Evolutionary conservation across 2,888 invertebrate species (phyloP), one percentile per base, ranked within the genome.

Genomic region (Nineta flava): DNA sequence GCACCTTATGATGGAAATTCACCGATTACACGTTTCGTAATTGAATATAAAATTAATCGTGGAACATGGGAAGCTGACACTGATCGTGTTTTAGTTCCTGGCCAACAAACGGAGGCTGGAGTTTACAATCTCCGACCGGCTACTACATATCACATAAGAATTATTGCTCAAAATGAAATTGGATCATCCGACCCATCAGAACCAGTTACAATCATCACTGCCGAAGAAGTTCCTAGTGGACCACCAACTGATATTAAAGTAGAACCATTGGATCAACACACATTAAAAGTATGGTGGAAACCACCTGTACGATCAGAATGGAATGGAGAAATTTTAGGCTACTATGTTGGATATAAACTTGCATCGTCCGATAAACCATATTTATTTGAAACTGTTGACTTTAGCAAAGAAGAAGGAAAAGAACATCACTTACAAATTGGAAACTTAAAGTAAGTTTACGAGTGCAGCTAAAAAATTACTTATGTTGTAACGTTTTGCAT

Each of bases 131-230:
- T 93, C 9, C 77, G 85, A 58, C 93, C 93, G 21, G 90, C 92
- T 32, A 93, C 93, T 2, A 88, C 90, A 1, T 95, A 95, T 63
- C 91, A 94, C 62, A 80, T 94, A 57, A 76, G 92, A 55, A 88
- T 95, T 60, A 86, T 92, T 2, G 93, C 93, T 51, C 90, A 93
- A 69, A 95, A 95, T 61, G 88, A 88, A 66, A 82, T 94, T 53
- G 94, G 95, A 49, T 79, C 81, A n/a, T 93, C 94, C 31, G 86
- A 87, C 57, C 87, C 91, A 2, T 94, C 94, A 1, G 91, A 93
- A 61, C 85, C 87, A 2, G 91, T 94, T 2, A 87, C 87, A 2
- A 94, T 95, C 55, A 93, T 93, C 54, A 96, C 96, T 26, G 91
- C 93, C 35, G 95, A 96, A 69, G 93, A 94, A 75, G 82, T 81